Evolutionary conservation across 2,113 vertebrate species (phyloP).

Genomic region (Dolichallabes microphthalmus): DNA sequence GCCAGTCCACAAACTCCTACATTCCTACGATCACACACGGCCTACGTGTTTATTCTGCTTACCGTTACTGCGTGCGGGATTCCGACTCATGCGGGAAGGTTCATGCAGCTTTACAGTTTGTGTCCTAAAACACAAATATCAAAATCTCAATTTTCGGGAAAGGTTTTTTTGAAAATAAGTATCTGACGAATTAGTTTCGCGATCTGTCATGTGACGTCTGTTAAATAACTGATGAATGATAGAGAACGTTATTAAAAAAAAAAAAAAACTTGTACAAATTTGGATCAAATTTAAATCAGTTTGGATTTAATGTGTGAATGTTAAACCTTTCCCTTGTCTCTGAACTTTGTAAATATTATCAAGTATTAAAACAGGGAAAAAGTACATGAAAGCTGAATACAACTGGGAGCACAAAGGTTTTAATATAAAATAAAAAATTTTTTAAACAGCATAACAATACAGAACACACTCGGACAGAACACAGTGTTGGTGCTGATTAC

Average conservation of each 20-base stretch:
- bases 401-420: no score
- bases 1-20: background rate
- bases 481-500: no score
- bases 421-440: no score
- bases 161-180: background rate
- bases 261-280: no score
- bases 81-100: background rate
- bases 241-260: background rate
- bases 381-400: no score
- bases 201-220: background rate
- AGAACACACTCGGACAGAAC: no score
- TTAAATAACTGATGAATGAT: background rate
- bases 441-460: no score
- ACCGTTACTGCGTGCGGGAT: background rate
- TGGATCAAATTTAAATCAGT: background rate
- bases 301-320: background rate
- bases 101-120: background rate
- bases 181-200: background rate
- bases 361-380: background rate
- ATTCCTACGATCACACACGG: constrained; percentile 8
- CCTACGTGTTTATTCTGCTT: background rate
- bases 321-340: background rate
- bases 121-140: background rate
- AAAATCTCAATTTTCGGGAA: background rate
- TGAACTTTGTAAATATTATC: background rate